Conservation (phyloP, 2,888 invertebrate genomes). For the Eristalis arbustorum region DNA sequence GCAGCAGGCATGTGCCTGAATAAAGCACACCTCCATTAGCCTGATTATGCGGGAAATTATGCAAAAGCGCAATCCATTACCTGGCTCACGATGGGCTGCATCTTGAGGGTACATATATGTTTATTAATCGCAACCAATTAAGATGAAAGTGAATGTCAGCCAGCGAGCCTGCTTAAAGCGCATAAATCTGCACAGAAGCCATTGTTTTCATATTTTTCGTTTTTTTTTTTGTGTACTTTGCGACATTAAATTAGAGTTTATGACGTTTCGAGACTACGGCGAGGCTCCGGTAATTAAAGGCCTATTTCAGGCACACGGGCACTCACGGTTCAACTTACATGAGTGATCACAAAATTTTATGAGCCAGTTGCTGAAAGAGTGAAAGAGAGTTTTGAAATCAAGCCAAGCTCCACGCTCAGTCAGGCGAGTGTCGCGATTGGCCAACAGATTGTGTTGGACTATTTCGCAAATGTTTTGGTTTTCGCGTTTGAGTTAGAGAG, state of each 20-base stretch:
- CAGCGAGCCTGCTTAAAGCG: not conserved
- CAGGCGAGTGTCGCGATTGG: too few species aligned
- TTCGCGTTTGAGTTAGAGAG: too few species aligned
- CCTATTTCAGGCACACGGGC: too few species aligned
- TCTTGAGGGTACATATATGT: not conserved
- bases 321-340: too few species aligned
- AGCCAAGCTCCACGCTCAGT: too few species aligned
- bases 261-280: too few species aligned
- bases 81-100: not conserved
- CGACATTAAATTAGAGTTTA: not conserved
- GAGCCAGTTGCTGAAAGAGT: too few species aligned
- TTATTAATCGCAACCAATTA: not conserved
- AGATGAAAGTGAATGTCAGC: not conserved
- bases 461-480: too few species aligned
- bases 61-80: not conserved
- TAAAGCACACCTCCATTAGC: not conserved
- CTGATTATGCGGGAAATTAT: not conserved
- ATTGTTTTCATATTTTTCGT: not conserved
- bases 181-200: not conserved
- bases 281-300: too few species aligned
- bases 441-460: too few species aligned
- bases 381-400: too few species aligned
- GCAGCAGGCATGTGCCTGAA: not conserved
- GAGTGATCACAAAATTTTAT: too few species aligned
- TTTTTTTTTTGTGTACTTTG: not conserved